Evolutionary conservation across 2,113 vertebrate species (phyloP), one percentile per base, ranked within the genome.

Genomic region (Cyphomyrus discorhynchus): DNA sequence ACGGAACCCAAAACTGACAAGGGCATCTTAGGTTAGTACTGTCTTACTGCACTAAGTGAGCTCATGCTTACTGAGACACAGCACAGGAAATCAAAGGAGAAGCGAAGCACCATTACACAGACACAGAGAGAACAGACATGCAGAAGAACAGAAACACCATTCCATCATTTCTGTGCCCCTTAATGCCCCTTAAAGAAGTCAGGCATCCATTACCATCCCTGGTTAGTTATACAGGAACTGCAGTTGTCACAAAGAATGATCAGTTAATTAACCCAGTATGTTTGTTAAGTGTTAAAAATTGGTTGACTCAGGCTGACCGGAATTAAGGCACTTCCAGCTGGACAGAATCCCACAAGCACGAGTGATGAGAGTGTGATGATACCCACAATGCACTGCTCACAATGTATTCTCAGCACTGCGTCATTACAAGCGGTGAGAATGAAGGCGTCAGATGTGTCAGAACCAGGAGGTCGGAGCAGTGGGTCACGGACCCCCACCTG

Each of bases 1-100:
- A 94, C 96, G 95, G 96, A 96, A 96, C 96, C 96, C 94, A 87
- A 96, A 98, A 96, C 96, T 97, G 98, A 95, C 90, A 98, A 97
- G 96, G 97, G 97, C 98, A 98, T 98, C 97, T 97, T 97, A 93
- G 97, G 97, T 45, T 89, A 97, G 97, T 90, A 98, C 96, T 90
- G 96, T 97, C 96, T 97, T 97, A 97, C 93, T 97, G 94, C 96
- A 93, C 96, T 97, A 97, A 95, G 92, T 96, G 96, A 92, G 31
- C 96, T 97, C 97, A 95, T 92, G 96, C 91, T 80, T 88, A 85
- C 92, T 89, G 93, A 87, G 84, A 91, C 87, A 93, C 88, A 92
- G 89, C 87, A 88, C 84, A 70, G 86, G 47, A 77, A 90, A 91
- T 74, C 15, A 86, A 89, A 62, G 58, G 7, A 24, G 45, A 92